Conservation (phyloP, 2,113 vertebrate species). For the Aldabrachelys gigantea region DNA sequence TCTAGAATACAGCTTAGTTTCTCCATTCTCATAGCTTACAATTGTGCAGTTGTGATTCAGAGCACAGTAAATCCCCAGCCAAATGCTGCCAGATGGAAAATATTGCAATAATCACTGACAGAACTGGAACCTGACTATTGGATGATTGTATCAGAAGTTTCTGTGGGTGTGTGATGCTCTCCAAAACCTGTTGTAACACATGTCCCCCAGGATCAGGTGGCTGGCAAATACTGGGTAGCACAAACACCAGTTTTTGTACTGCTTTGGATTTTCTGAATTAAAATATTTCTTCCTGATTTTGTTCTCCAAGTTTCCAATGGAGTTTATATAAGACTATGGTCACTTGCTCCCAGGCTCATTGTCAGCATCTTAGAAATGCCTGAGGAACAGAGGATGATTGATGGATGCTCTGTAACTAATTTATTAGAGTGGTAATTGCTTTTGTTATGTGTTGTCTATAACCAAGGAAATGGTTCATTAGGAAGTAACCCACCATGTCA, state of each 20-base stretch:
- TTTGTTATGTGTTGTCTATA: not conserved
- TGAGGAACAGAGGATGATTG: not conserved
- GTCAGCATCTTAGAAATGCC: fast-evolving
- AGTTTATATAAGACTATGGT: not conserved
- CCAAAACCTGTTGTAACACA: fast-evolving
- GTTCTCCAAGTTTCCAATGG: not conserved
- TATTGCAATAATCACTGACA: not conserved
- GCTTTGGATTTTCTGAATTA: not conserved
- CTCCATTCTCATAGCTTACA: fast-evolving
- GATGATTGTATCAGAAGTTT: not conserved
- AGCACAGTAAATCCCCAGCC: not conserved
- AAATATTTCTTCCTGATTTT: fast-evolving
- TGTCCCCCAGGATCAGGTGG: not conserved
- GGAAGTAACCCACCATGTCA: not conserved
- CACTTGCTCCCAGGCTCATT: not conserved
- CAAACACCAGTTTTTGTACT: not conserved
- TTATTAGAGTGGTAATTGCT: not conserved
- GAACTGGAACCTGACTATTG: not conserved
- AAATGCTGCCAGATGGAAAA: not conserved
- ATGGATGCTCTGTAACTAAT: not conserved
- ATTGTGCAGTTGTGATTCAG: not conserved
- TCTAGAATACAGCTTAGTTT: not conserved
- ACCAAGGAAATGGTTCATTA: not conserved
- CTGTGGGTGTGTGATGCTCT: not conserved
- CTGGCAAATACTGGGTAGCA: not conserved